A percentile compares a stretch with the other conserved stretches of the same genome.
Conservation (phyloP, 2,888 invertebrate species). For the Schrankia costaestrigalis region DNA sequence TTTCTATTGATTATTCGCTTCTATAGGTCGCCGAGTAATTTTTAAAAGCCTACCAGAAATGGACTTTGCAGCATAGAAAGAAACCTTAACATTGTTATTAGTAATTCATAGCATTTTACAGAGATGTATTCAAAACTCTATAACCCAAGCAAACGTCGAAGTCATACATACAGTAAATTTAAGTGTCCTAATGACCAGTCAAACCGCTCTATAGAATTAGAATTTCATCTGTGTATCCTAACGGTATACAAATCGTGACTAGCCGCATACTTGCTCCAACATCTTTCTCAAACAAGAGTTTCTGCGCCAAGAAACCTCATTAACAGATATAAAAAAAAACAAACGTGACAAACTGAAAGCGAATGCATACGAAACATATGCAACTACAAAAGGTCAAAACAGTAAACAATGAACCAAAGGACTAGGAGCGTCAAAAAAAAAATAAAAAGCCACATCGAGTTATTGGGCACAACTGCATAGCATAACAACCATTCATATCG, state of each 20-base stretch:
- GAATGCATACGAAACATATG: slow-evolving; percentile 10
- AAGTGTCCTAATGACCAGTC: slow-evolving; percentile 12
- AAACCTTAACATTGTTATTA: too few relatives aligned
- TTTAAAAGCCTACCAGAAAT: too few relatives aligned
- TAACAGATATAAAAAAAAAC: slow-evolving; percentile 15
- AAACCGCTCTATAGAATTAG: slow-evolving; percentile 17
- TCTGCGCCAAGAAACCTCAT: slow-evolving; percentile 18
- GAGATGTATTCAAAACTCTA: too few relatives aligned
- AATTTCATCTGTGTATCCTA: slow-evolving; percentile 37
- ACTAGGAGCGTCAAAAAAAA: slow-evolving; percentile 42
- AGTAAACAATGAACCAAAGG: slow-evolving; percentile 41
- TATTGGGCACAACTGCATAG: slow-evolving; percentile 59
- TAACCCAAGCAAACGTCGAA: too few relatives aligned
- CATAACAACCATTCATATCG: slow-evolving; percentile 67
- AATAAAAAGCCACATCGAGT: slow-evolving; percentile 36
- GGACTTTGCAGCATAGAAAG: too few relatives aligned
- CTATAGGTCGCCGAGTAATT: too few relatives aligned
- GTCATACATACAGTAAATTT: slow-evolving; percentile 9
- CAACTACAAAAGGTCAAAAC: slow-evolving; percentile 33
- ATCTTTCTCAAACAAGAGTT: slow-evolving; percentile 27
- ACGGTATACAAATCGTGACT: slow-evolving; percentile 50
- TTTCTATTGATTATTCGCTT: too few relatives aligned
- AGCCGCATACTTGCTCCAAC: slow-evolving; percentile 37
- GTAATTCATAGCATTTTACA: too few relatives aligned
- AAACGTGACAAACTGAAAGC: slow-evolving; percentile 13